These are phyloP conservation scores for Caranx ignobilis DNA, from an alignment of 2,113 vertebrate species.

Conservation along the genomic window DNA sequence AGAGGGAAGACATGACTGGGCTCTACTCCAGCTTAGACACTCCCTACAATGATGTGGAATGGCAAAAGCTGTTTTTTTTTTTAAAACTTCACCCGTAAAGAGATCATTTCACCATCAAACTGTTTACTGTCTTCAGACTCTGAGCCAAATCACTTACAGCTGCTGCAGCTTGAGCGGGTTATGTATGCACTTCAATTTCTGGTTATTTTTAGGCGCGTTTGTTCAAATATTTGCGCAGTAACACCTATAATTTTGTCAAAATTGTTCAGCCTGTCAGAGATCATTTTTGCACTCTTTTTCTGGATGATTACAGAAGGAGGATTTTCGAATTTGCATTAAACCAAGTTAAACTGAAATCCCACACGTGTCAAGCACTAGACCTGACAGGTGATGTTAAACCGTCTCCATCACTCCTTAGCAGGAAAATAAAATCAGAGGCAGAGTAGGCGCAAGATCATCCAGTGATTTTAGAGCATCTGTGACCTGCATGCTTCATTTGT, in stretches of 20 bases:
- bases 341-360: conserved; percentile 3
- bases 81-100: conserved; percentile 55
- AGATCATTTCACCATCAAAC: conserved; percentile 61
- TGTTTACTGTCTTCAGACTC: conserved; percentile 45
- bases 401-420: conserved; percentile 1
- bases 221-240: conserved; percentile 32
- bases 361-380: conserved; percentile 13
- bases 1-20: conserved; percentile 55
- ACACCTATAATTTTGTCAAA: conserved; percentile 38
- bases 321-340: conserved; percentile 3
- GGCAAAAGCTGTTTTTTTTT: conserved; percentile 45
- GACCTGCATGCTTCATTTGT: conserved; percentile 41
- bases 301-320: conserved; percentile 20
- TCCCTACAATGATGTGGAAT: conserved; percentile 65
- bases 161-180: conserved; percentile 29
- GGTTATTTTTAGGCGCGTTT: conserved; percentile 36
- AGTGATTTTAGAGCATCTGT: conserved; percentile 35
- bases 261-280: background rate
- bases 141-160: conserved; percentile 60
- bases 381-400: background rate
- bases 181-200: conserved; percentile 21
- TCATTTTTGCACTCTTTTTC: background rate
- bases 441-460: conserved; percentile 14
- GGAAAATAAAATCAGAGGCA: conserved; percentile 23
- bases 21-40: conserved; percentile 60